phyloP scores from a whole-genome alignment of 2,888 invertebrate species.

The Tenthredo scrophulariae region DNA sequence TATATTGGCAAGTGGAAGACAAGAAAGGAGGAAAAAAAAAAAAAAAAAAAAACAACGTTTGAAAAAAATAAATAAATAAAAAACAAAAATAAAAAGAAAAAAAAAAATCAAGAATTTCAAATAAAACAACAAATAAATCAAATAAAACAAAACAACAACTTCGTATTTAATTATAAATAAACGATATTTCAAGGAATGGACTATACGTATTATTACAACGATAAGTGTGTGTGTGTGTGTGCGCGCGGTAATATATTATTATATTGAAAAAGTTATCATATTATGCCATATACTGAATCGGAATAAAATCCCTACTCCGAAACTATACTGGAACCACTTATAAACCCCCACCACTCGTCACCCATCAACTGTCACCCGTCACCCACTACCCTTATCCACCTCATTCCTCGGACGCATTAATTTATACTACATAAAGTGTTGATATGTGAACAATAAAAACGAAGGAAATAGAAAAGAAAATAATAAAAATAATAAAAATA shows the following conservation, averaged over 20 bases:
- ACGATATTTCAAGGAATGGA: background rate
- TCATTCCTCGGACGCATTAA: background rate
- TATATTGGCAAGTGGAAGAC: constrained; percentile 14
- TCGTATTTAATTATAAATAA: background rate
- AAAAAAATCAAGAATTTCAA: too few species aligned
- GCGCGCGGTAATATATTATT: background rate
- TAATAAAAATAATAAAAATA: too few species aligned
- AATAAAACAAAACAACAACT: too few species aligned
- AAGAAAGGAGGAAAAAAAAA: too few species aligned
- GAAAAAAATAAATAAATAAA: too few species aligned
- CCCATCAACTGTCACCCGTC: background rate
- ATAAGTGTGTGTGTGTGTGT: background rate
- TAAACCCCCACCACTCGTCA: background rate
- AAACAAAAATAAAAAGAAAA: too few species aligned
- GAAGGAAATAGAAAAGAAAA: too few species aligned
- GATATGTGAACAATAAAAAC: background rate
- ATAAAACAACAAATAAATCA: too few species aligned
- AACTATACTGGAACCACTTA: background rate
- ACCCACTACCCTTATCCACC: background rate
- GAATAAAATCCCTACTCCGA: background rate
- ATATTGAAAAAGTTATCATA: background rate
- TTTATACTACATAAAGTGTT: background rate
- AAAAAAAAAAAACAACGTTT: too few species aligned
- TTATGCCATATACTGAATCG: background rate
- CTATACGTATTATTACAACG: background rate